Conservation (phyloP, 2,888 invertebrate species). For the Eilema griseolum region DNA sequence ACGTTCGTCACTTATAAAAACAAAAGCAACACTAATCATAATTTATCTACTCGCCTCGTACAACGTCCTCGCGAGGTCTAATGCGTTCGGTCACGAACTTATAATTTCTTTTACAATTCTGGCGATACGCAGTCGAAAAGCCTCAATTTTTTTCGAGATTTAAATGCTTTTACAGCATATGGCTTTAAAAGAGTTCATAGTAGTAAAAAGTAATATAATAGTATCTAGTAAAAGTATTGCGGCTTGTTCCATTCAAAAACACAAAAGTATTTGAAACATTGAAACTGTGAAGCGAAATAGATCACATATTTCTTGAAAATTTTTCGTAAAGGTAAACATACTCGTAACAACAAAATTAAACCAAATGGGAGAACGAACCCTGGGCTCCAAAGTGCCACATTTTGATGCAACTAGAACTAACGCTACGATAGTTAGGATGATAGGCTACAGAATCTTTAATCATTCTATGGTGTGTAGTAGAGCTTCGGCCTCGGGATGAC, state of each 20-base stretch:
- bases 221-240: too few relatives aligned
- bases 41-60: not conserved
- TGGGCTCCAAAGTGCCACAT: too few relatives aligned
- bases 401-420: not conserved
- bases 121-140: not conserved
- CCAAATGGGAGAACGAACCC: not conserved
- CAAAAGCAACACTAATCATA: slow-evolving; percentile 2
- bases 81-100: not conserved
- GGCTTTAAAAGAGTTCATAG: too few relatives aligned
- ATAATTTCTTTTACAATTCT: not conserved
- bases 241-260: not conserved
- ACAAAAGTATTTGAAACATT: not conserved
- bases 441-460: not conserved
- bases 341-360: not conserved
- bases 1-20: slow-evolving; percentile 1
- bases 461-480: too few relatives aligned
- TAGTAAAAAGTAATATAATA: too few relatives aligned
- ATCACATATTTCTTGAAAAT: not conserved
- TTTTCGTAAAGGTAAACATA: too few relatives aligned
- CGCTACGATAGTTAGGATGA: not conserved
- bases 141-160: not conserved
- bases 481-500: too few relatives aligned
- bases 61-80: slow-evolving; percentile 4
- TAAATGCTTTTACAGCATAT: not conserved
- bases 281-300: too few relatives aligned